A percentile compares a stretch with the other conserved stretches of the same genome.
These are phyloP conservation scores for Phortica okadai DNA, from an alignment of 2,888 invertebrate genomes.

Conservation along the genomic window DNA sequence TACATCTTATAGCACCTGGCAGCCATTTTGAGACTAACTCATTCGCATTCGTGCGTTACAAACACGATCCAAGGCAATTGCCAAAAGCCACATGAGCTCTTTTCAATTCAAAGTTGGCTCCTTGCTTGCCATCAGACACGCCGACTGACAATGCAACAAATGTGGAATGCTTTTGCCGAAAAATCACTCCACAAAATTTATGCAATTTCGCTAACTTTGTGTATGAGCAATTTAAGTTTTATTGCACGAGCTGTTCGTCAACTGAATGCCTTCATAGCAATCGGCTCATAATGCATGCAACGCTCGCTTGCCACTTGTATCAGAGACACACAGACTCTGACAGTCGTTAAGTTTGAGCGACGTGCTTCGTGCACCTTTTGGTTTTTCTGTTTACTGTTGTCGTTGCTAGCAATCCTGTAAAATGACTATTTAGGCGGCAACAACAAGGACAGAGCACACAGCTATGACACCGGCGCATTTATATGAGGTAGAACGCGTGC, in stretches of 20 bases:
- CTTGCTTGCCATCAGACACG: too few relatives aligned
- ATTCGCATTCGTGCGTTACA: conserved; percentile 22
- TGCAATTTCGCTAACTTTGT: neutral
- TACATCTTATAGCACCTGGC: conserved; percentile 4
- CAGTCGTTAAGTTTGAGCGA: conserved; percentile 23
- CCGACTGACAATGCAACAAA: neutral
- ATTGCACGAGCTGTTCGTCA: neutral
- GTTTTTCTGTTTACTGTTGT: neutral
- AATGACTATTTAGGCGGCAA: neutral
- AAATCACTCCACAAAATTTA: neutral
- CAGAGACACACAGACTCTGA: neutral
- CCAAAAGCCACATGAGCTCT: neutral
- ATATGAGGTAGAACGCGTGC: conserved; percentile 2
- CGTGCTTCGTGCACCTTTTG: conserved; percentile 7
- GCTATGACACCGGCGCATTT: conserved; percentile 9
- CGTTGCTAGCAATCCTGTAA: neutral
- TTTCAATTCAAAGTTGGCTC: conserved; percentile 7
- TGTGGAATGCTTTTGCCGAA: neutral
- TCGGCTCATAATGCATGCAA: conserved; percentile 8
- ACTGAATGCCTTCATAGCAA: neutral
- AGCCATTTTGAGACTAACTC: conserved; percentile 1
- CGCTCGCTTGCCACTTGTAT: neutral
- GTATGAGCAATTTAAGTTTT: neutral
- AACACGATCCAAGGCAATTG: conserved; percentile 27
- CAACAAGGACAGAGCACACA: conserved; percentile 1